Base-by-base conservation (phyloP, 2,888 invertebrate species). In the Vesta saturnalis region DNA sequence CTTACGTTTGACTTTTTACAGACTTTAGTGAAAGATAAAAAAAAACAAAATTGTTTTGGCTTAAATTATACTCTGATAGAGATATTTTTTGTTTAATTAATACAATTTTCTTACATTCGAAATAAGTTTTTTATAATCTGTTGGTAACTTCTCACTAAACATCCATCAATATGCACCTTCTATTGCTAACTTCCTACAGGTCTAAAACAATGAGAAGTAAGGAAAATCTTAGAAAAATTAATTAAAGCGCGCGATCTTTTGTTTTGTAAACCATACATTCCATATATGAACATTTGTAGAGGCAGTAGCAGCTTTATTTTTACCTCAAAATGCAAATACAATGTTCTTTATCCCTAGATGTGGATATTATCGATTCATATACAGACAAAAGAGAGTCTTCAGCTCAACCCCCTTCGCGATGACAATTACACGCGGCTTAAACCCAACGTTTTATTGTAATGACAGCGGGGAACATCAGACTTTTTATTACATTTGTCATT, bases 381-480 rank as follows among this genome's bases (percentile, higher is more conserved):
- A 55, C 65, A 71, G 69, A 73, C 72, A 73, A 73, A 70, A 72
- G 73, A 67, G 64, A 64, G 56, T 60, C 61, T 58, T 72, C 69
- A 64, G 62, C 65, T 72, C 74, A 74, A 74, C 74, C 76, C 74
- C 73, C 76, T 76, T 76, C 63, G 58, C 60, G 74, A 74, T 77
- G 78, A 80, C 79, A 80, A 82, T 82, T 82, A 82, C 81, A 79
- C 78, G 79, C 79, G 79, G 80, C 81, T 82, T 81, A 80, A 78
- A 76, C 76, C 76, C 76, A 73, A 77, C 78, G 80, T 81, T 81
- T 79, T 80, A 80, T 81, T 80, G 80, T 80, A 80, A 81, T 80
- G 78, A 79, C 80, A 80, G 76, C 76, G 77, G 78, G 79, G 78
- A 74, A 77, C 74, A 67, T 79, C 74, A 71, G 73, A 77, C 77